Evolutionary conservation across 64 coral and sea anemone species (phyloP).

Genomic region (Stylophora pistillata): DNA sequence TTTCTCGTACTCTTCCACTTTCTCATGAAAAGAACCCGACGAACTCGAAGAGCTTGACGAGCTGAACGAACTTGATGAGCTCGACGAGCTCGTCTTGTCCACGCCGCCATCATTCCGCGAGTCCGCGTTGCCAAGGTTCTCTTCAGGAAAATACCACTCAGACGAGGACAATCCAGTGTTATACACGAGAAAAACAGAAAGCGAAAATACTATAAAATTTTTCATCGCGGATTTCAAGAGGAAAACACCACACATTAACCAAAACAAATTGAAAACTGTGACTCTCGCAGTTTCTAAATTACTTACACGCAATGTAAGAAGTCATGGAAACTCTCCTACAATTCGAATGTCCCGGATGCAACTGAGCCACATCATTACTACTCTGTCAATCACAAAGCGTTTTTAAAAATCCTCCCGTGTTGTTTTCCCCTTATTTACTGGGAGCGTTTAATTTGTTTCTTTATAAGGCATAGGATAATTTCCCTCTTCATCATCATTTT

Average conservation of each 20-base stretch:
- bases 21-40: slow-evolving; percentile 2
- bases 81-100: background rate
- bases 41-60: background rate
- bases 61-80: too few relatives aligned
- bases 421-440: too few relatives aligned
- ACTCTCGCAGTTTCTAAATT: background rate
- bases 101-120: background rate
- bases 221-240: background rate
- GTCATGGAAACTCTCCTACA: slow-evolving; percentile 20
- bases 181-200: background rate
- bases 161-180: background rate
- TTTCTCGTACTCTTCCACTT: slow-evolving; percentile 23
- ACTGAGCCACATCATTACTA: too few relatives aligned
- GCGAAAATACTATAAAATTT: background rate
- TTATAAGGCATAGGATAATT: too few relatives aligned
- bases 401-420: too few relatives aligned
- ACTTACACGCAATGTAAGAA: background rate
- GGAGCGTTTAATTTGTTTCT: too few relatives aligned
- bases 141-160: background rate
- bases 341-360: slow-evolving; percentile 14
- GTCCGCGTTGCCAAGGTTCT: background rate
- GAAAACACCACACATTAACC: background rate
- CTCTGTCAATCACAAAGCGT: too few relatives aligned
- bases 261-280: background rate
- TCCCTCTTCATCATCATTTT: too few relatives aligned